A percentile compares a stretch with the other conserved stretches of the same genome.
Conservation (phyloP, 37 sponge, comb jelly and placozoan species). For the Mnemiopsis leidyi region DNA sequence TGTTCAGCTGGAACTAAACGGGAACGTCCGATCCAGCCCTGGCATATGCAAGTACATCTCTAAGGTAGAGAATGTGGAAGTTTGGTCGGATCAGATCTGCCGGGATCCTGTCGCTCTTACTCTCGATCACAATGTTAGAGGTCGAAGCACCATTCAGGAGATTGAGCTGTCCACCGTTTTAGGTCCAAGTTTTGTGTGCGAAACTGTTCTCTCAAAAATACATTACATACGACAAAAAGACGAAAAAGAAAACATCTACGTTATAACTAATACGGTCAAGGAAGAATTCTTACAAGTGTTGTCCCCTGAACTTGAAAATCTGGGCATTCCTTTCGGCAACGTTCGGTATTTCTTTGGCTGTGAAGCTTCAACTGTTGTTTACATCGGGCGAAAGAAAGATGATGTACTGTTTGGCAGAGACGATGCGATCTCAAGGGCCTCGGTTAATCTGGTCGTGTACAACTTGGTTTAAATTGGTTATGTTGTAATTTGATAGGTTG, state of each 20-base stretch:
- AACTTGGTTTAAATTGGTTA: neutral
- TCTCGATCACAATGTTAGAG: neutral
- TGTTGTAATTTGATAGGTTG: too few species aligned
- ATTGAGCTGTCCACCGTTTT: neutral
- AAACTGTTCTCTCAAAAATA: neutral
- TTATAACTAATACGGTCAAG: neutral
- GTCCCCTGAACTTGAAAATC: neutral
- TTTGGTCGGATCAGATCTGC: neutral
- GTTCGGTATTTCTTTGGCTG: neutral
- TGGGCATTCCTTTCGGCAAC: neutral
- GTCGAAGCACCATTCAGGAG: neutral
- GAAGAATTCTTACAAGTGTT: neutral
- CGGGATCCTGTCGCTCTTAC: neutral
- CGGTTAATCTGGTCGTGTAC: neutral
- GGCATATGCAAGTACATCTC: neutral
- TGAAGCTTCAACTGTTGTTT: neutral
- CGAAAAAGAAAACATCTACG: neutral
- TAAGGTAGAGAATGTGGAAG: neutral
- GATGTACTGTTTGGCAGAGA: neutral
- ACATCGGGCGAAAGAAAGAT: neutral
- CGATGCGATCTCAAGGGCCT: neutral
- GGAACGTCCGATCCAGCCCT: neutral
- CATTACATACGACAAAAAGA: neutral
- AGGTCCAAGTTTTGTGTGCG: neutral
- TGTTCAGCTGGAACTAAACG: neutral